Evolutionary conservation across 2,113 vertebrate genomes (phyloP), one percentile per base, ranked within the genome.

Genomic region (Gymnarchus niloticus): DNA sequence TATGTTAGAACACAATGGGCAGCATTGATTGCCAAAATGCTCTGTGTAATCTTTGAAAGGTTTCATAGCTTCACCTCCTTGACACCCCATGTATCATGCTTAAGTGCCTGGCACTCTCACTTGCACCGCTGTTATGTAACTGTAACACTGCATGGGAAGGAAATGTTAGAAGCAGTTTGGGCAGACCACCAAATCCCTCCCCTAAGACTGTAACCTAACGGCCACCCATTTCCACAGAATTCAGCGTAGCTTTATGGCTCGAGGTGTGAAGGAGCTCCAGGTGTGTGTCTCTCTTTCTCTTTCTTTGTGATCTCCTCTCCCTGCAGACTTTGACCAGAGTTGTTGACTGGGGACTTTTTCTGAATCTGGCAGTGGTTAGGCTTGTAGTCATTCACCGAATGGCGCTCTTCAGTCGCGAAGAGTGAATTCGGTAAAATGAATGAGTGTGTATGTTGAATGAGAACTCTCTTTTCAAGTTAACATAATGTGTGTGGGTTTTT

Each of bases 221-320:
- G 65, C 65, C 41, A 33, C 28, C 65, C 37, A 17, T 17, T 17
- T 28, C 33, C 14, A 73, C 33, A 19, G 65, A 21, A 73, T 3
- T 73, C 0, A 17, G 12, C 82, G 57, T 87, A 88, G 85, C 73
- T 84, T 77, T 78, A 44, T 83, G 76, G 56, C 87, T 87, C 77
- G 89, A 89, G 86, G 83, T 87, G 69, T 88, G 41, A 87, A 86
- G 91, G 56, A 49, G 73, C 93, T 92, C 21, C 76, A 73, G 41
- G 41, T 80, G 41, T 49, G 19, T 37, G 41, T 10, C 17, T 25
- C 76, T 23, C 23, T 80, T 23, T 61, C 57, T 61, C 57, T 61
- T 0, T 61, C 57, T 61, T 1, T 61, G 73, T 77, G 37, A 77
- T 65, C 59, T 65, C 3, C 3, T 65, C n/a, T n/a, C n/a, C n/a